Percentiles rank a stretch among this genome's conserved stretches.
Conservation (phyloP, 2,797 vertebrate species). For the Syndactyla subalaris region DNA sequence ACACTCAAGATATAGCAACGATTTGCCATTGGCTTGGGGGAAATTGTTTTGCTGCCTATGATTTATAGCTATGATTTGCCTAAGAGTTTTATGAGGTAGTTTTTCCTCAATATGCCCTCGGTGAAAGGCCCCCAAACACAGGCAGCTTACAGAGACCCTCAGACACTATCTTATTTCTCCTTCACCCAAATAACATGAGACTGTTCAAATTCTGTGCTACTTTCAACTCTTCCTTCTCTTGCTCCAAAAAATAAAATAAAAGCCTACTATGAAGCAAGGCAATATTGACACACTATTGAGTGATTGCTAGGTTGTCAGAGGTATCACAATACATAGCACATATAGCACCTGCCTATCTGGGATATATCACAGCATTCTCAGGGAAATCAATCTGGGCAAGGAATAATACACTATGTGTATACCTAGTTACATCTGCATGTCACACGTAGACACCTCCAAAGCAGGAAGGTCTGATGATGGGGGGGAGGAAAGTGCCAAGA, state of each 20-base stretch:
- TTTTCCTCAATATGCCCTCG: slow-evolving; percentile 67
- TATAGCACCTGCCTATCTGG: not conserved
- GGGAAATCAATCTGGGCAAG: not conserved
- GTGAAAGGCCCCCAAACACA: slow-evolving; percentile 61
- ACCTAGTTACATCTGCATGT: not conserved
- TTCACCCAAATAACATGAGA: slow-evolving; percentile 39
- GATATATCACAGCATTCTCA: not conserved
- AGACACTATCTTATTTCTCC: slow-evolving; percentile 44
- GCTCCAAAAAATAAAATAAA: not conserved
- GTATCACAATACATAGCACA: not conserved
- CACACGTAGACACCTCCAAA: not conserved
- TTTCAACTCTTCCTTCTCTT: not conserved
- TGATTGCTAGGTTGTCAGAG: not conserved
- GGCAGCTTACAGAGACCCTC: slow-evolving; percentile 47
- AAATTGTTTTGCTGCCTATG: slow-evolving; percentile 71
- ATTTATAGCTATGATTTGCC: slow-evolving; percentile 73
- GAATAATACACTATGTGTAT: not conserved
- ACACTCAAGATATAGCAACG: slow-evolving; percentile 71
- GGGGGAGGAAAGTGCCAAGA: not conserved
- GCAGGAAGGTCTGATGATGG: not conserved
- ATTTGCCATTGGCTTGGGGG: slow-evolving; percentile 73
- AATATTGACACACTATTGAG: not conserved
- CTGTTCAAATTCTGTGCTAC: slow-evolving; percentile 12
- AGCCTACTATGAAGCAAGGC: not conserved
- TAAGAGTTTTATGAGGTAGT: slow-evolving; percentile 74